These are phyloP conservation scores for Nematostella vectensis DNA, from an alignment of 92 coral and sea anemone species.

Conservation along the genomic window DNA sequence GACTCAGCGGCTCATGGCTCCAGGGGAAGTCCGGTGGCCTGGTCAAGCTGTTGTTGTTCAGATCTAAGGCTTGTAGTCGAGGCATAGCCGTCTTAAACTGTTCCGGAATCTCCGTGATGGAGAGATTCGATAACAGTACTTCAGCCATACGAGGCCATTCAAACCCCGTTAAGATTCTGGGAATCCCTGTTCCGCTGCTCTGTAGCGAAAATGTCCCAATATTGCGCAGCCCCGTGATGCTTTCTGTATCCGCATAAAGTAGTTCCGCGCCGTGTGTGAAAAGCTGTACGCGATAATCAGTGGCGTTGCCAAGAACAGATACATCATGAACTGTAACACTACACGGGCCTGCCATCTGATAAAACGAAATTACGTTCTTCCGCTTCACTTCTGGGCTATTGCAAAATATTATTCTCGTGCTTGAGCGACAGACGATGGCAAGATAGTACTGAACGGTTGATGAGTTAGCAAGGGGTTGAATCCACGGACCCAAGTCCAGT, in stretches of 20 bases:
- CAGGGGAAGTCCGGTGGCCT: slow-evolving; percentile 60
- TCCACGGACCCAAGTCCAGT: slow-evolving; percentile 13
- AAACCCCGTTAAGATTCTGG: slow-evolving; percentile 15
- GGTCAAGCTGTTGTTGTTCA: slow-evolving; percentile 20
- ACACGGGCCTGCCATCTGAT: slow-evolving; percentile 29
- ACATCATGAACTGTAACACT: slow-evolving; percentile 24
- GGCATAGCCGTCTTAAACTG: slow-evolving; percentile 42
- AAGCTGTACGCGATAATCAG: slow-evolving; percentile 45
- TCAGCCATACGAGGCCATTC: slow-evolving; percentile 67
- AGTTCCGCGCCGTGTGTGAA: slow-evolving; percentile 22
- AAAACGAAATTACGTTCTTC: slow-evolving; percentile 38
- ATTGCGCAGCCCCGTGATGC: slow-evolving; percentile 17
- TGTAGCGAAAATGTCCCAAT: slow-evolving; percentile 33
- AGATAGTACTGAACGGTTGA: slow-evolving; percentile 9
- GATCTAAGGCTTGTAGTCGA: slow-evolving; percentile 46
- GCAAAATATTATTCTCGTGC: slow-evolving; percentile 13
- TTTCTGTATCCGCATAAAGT: slow-evolving; percentile 17
- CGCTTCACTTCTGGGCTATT: slow-evolving; percentile 27
- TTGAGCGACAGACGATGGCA: slow-evolving; percentile 9
- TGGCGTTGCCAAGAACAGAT: slow-evolving; percentile 43
- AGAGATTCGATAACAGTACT: slow-evolving; percentile 12
- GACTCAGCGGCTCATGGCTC: slow-evolving; percentile 15
- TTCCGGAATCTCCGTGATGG: slow-evolving; percentile 25
- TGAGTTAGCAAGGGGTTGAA: slow-evolving; percentile 2
- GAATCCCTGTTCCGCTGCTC: slow-evolving; percentile 22